phyloP scores from a whole-genome alignment of 1,140 invertebrate genomes.

The Drosophila gunungcola region DNA sequence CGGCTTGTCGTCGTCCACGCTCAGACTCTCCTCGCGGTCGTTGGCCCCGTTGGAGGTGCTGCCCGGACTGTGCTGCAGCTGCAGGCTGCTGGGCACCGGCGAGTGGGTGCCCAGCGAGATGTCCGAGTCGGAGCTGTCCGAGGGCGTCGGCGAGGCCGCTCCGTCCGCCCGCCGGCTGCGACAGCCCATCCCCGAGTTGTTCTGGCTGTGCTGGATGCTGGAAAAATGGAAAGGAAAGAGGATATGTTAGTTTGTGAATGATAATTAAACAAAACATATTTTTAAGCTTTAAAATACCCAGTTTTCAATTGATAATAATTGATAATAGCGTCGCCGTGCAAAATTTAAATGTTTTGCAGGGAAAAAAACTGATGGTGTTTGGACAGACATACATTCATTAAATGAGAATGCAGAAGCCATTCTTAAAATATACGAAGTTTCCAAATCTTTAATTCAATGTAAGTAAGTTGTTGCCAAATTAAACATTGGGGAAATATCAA shows the following conservation, averaged over 20 bases:
- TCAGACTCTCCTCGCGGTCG: constrained; percentile 78
- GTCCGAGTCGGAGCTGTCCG: constrained; percentile 86
- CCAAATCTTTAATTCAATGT: too few relatives aligned
- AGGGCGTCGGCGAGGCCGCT: constrained; percentile 78
- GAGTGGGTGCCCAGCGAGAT: constrained; percentile 86
- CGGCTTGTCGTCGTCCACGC: constrained; percentile 83
- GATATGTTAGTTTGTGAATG: background rate
- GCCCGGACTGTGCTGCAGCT: constrained; percentile 83
- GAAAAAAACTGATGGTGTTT: too few relatives aligned
- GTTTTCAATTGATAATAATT: too few relatives aligned
- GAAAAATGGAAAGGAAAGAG: constrained; percentile 12
- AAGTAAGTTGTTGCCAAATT: too few relatives aligned
- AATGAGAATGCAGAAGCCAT: too few relatives aligned
- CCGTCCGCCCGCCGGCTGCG: constrained; percentile 77
- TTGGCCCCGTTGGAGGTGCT: constrained; percentile 83
- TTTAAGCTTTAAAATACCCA: too few relatives aligned
- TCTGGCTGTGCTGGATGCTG: constrained; percentile 84
- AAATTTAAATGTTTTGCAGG: too few relatives aligned
- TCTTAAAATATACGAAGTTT: too few relatives aligned
- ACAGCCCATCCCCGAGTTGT: constrained; percentile 72
- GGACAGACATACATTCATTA: too few relatives aligned
- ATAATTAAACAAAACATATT: too few relatives aligned
- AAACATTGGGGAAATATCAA: too few relatives aligned
- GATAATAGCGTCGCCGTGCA: too few relatives aligned
- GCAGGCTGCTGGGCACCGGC: constrained; percentile 85